Evolutionary conservation across 2,797 vertebrate genomes (phyloP).

Genomic region (Macrochelys suwanniensis): DNA sequence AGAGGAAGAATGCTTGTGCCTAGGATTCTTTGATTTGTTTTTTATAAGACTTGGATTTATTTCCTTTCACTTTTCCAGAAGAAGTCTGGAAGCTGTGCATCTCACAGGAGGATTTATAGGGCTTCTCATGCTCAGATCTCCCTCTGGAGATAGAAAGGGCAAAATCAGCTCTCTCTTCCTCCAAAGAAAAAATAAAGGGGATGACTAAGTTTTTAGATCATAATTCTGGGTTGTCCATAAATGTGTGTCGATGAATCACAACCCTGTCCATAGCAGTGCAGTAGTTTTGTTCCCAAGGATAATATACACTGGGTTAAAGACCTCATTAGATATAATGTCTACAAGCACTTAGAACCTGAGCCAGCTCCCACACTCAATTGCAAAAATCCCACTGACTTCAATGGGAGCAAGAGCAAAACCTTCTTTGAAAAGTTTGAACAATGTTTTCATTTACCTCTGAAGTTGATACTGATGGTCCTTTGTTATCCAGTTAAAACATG

Average conservation of each 20-base stretch:
- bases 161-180: not conserved
- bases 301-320: not conserved
- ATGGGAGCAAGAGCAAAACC: not conserved
- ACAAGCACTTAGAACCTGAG: not conserved
- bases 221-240: conserved; percentile 19
- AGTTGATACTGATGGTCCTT: not conserved
- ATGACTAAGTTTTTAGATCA: not conserved
- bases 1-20: conserved; percentile 29
- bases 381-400: not conserved
- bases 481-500: not conserved
- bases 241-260: not conserved
- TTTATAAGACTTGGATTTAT: conserved; percentile 11
- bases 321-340: not conserved
- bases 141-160: not conserved
- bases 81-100: conserved; percentile 5
- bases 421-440: not conserved
- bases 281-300: not conserved
- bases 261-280: not conserved
- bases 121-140: conserved; percentile 12
- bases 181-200: not conserved
- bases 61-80: conserved; percentile 47
- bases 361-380: not conserved
- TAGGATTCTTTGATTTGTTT: conserved; percentile 30
- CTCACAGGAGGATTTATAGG: conserved; percentile 40
- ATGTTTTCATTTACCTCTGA: not conserved